Evolutionary conservation across 1,140 invertebrate species (phyloP).

Genomic region (Drosophila elegans): DNA sequence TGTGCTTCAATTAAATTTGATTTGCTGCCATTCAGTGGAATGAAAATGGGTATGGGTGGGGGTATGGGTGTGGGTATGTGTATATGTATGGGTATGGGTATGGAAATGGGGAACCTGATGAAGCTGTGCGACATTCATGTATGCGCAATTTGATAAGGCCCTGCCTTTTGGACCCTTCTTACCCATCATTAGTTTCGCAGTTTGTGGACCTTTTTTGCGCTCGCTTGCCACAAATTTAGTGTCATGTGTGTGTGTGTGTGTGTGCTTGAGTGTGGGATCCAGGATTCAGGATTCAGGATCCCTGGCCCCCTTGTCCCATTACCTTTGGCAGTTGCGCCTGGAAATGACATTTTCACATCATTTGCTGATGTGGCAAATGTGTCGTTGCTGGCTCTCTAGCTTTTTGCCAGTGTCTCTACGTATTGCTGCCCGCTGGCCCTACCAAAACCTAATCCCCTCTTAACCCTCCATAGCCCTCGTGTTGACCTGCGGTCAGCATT

Average conservation of each 20-base stretch:
- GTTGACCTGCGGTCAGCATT: slow-evolving; percentile 56
- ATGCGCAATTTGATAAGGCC: slow-evolving; percentile 70
- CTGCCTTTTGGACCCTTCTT: slow-evolving; percentile 41
- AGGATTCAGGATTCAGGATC: neutral
- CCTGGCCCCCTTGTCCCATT: slow-evolving; percentile 24
- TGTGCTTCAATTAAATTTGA: slow-evolving; percentile 77
- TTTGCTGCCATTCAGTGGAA: slow-evolving; percentile 57
- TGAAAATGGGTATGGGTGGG: neutral
- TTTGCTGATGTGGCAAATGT: slow-evolving; percentile 82
- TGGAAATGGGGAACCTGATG: slow-evolving; percentile 1
- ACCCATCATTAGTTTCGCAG: slow-evolving; percentile 79
- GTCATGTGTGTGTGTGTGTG: slow-evolving; percentile 18
- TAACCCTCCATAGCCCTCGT: slow-evolving; percentile 32
- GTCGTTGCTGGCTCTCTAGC: slow-evolving; percentile 30
- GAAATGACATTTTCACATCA: slow-evolving; percentile 82
- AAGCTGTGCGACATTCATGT: slow-evolving; percentile 57
- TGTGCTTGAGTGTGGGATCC: too few relatives aligned
- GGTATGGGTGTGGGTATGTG: too few relatives aligned
- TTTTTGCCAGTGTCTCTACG: slow-evolving; percentile 19
- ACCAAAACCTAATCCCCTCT: neutral
- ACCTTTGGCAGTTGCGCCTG: slow-evolving; percentile 66
- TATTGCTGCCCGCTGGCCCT: slow-evolving; percentile 3
- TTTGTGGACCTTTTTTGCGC: slow-evolving; percentile 72
- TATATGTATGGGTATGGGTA: too few relatives aligned
- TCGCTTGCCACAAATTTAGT: slow-evolving; percentile 70